phyloP scores from a whole-genome alignment of 2,888 invertebrate genomes.

The Rhopalosiphum nymphaeae region DNA sequence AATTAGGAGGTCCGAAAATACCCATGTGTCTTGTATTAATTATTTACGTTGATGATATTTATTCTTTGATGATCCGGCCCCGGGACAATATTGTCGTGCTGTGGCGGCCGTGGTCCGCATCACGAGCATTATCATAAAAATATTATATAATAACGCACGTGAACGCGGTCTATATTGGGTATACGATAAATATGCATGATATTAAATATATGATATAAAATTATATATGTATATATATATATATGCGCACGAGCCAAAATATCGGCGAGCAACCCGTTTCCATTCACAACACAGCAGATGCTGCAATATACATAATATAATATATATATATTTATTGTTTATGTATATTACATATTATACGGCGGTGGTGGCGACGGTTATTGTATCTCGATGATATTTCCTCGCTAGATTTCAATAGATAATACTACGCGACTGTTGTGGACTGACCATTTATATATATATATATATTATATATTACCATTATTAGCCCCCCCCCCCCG shows the following conservation, averaged over 20 bases:
- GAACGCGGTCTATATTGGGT: neutral
- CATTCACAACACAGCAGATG: slow-evolving; percentile 9
- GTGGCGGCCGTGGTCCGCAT: neutral
- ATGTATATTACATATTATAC: slow-evolving; percentile 5
- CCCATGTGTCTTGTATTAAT: slow-evolving; percentile 32
- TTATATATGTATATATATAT: neutral
- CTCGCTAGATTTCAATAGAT: slow-evolving; percentile 16
- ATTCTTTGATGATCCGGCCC: slow-evolving; percentile 42
- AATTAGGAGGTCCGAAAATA: slow-evolving; percentile 45
- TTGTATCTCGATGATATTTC: neutral
- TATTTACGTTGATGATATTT: slow-evolving; percentile 51
- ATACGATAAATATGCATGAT: neutral
- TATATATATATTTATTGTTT: neutral
- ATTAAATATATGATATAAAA: neutral
- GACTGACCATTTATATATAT: neutral
- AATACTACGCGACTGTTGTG: neutral
- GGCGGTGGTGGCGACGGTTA: neutral
- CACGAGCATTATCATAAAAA: neutral
- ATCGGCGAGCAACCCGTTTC: slow-evolving; percentile 5
- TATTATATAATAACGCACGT: neutral
- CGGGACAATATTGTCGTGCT: slow-evolving; percentile 40
- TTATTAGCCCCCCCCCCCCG: slow-evolving; percentile 23
- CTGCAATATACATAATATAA: neutral
- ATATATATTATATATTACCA: slow-evolving; percentile 2
- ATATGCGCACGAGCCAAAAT: slow-evolving; percentile 25